A percentile compares a stretch with the other conserved stretches of the same genome.
These are phyloP conservation scores for Dipodomys merriami DNA, from an alignment of 2,113 vertebrate genomes.

Conservation along the genomic window DNA sequence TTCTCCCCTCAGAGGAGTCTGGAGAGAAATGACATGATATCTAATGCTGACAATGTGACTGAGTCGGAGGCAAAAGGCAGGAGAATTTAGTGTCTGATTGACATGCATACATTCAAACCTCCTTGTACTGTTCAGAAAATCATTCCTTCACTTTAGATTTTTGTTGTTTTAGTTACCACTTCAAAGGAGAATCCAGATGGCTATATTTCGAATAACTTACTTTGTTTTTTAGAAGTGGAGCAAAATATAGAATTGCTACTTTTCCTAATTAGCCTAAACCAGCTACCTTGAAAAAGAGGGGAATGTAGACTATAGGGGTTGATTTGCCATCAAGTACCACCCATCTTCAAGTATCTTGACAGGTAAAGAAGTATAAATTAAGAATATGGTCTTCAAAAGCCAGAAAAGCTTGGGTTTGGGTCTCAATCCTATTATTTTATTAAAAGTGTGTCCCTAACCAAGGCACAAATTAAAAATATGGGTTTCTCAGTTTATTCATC, in stretches of 20 bases:
- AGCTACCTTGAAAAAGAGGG: neutral
- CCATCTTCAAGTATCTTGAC: too few relatives aligned
- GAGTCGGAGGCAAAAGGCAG: neutral
- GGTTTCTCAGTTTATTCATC: constrained; percentile 1
- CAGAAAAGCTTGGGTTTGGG: constrained; percentile 13
- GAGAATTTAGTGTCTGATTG: neutral
- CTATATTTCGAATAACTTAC: neutral
- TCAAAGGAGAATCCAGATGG: neutral
- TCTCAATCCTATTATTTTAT: neutral
- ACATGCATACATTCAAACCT: neutral
- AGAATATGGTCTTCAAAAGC: constrained; percentile 14
- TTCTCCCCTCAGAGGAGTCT: neutral
- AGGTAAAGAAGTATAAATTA: neutral
- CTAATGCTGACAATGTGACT: neutral
- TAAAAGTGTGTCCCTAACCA: neutral
- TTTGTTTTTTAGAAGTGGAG: neutral
- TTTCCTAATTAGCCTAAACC: neutral
- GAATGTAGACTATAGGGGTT: neutral
- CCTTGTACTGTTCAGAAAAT: neutral
- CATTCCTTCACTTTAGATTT: neutral
- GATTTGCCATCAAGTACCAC: neutral
- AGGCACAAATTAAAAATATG: neutral
- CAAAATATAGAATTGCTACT: neutral
- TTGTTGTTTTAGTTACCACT: neutral
- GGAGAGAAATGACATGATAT: neutral